A percentile compares a stretch with the other conserved stretches of the same genome.
Conservation (phyloP, 2,797 vertebrate species). For the Enteromius afrohamiltoni region DNA sequence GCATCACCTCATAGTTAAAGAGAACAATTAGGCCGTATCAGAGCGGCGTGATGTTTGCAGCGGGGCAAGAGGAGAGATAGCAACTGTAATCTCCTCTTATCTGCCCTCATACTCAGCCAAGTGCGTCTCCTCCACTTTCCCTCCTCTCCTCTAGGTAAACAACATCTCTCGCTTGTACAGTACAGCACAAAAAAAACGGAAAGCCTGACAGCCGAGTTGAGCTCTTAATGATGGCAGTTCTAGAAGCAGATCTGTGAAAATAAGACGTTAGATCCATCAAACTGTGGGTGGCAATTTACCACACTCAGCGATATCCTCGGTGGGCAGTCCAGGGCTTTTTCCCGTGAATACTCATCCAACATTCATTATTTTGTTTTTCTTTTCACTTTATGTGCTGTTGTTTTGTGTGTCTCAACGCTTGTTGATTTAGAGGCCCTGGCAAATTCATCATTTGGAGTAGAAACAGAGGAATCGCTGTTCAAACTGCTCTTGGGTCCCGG, state of each 20-base stretch:
- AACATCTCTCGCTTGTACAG: slow-evolving; percentile 63
- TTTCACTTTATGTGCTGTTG: slow-evolving; percentile 40
- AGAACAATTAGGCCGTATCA: slow-evolving; percentile 78
- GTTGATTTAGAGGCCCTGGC: slow-evolving; percentile 50
- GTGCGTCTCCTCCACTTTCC: slow-evolving; percentile 66
- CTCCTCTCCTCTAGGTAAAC: slow-evolving; percentile 70
- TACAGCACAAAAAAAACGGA: slow-evolving; percentile 49
- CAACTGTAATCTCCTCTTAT: slow-evolving; percentile 73
- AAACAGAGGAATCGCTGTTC: slow-evolving; percentile 58
- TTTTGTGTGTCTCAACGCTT: slow-evolving; percentile 53
- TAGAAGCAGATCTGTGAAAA: slow-evolving; percentile 66
- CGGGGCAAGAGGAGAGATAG: slow-evolving; percentile 66
- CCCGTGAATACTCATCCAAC: slow-evolving; percentile 65
- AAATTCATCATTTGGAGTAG: slow-evolving; percentile 15
- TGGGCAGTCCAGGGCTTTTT: slow-evolving; percentile 68
- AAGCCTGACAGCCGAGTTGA: slow-evolving; percentile 56
- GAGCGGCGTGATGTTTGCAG: slow-evolving; percentile 71
- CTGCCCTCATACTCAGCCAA: slow-evolving; percentile 66
- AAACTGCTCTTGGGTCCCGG: slow-evolving; percentile 51
- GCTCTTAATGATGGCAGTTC: slow-evolving; percentile 72
- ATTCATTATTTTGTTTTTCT: slow-evolving; percentile 55
- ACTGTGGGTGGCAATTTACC: slow-evolving; percentile 70
- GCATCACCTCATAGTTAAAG: slow-evolving; percentile 71
- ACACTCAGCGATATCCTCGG: slow-evolving; percentile 73
- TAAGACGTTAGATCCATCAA: slow-evolving; percentile 69